Evolutionary conservation across 2,113 vertebrate species (phyloP), one percentile per base, ranked within the genome.

Genomic region (Regulus satrapa): DNA sequence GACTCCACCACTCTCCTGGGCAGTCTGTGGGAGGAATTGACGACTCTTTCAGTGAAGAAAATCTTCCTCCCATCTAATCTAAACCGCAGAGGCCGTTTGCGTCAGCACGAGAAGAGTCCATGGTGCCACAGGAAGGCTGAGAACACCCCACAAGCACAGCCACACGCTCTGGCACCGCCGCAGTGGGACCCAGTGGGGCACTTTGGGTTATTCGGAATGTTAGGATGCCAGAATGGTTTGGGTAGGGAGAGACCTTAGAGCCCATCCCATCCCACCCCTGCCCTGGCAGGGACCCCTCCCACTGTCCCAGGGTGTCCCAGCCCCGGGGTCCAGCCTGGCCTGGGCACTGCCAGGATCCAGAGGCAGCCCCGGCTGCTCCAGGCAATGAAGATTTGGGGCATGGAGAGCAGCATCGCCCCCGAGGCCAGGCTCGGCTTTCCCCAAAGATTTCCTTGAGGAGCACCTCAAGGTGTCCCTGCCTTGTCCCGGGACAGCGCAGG

Each of bases 351-450:
- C 63, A 29, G 73, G 63, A 5, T 29, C 18, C 54, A n/a, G 64
- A 46, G 29, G 18, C 46, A 69, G 29, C 55, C 63, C 1, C 63
- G 8, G 36, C 38, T 7, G 18, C 36, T 38, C 6, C 2, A n/a
- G 25, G 24, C 34, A 3, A 1, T 21, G 74, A 14, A 23, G 34
- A 4, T 56, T 49, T 10, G 0, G 75, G 73, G 29, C 4, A 5
- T 1, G 8, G 28, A 10, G 32, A 43, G 29, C 3, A 29, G 28
- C 26, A 17, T 3, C 49, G 19, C 18, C 36, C 26, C 12, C n/a
- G 6, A 4, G 23, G 29, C 8, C 9, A 1, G 18, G 19, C 1
- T n/a, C n/a, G n/a, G n/a, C n/a, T n/a, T n/a, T n/a, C n/a, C n/a
- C n/a, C n/a, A n/a, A n/a, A n/a, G n/a, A n/a, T n/a, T n/a, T n/a